Base-by-base conservation (phyloP, 2,113 vertebrate genomes). In the Gallinago media region DNA sequence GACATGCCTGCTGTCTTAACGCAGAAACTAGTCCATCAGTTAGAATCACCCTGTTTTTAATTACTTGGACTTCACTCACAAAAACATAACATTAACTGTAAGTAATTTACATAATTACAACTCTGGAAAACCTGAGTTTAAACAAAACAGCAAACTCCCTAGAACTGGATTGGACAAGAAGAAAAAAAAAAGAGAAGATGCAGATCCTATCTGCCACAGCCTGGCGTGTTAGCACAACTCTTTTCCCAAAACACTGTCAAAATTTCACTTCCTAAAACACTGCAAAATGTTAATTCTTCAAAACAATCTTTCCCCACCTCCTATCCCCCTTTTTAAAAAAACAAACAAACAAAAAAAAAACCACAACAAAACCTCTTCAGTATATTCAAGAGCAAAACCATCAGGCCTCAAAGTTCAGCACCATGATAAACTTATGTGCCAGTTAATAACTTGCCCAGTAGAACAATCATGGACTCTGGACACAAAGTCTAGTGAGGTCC, bases 51-150 rank as follows among this genome's bases (percentile, higher is more conserved):
- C 10, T 46, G 82, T 72, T 55, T 3, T 0, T 21, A 89, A 92
- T 46, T 47, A 71, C 16, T 85, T 67, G 32, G 38, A 63, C 46
- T 80, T 85, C n/a, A 63, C 26, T 83, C 52, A 78, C 52, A 82
- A 74, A 89, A 89, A 11, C 14, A 26, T 40, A 92, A 59, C 6
- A 74, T 36, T 80, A 93, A 66, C 63, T 71, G 2, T 26, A 50
- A 85, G 32, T 86, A 73, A 88, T 96, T 96, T 83, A 59, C 67
- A 40, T 80, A 96, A 94, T 83, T 67, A 47, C 21, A 50, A 50
- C 67, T 70, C 63, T 44, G 72, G 75, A 88, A 96, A 92, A 84
- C 36, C 23, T 7, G n/a, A 74, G 47, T 85, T 90, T 80, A 92
- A 93, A 80, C 50, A 83, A 90, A 94, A 88, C 29, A 74, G 46